These are phyloP conservation scores for Thelaira solivaga DNA, from an alignment of 2,888 invertebrate species.

Conservation along the genomic window DNA sequence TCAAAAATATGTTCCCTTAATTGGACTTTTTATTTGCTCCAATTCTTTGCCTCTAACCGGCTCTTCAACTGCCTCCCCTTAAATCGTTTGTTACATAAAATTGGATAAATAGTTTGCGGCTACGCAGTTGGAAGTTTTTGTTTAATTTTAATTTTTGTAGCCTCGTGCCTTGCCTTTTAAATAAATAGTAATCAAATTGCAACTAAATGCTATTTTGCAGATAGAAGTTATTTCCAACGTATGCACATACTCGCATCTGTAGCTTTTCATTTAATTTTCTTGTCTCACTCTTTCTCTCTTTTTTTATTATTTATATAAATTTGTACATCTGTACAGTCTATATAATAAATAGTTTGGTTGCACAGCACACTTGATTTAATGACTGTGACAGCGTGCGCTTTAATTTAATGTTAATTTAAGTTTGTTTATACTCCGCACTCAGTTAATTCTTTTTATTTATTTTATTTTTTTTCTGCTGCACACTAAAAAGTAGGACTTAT, in stretches of 20 bases:
- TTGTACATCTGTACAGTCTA: slow-evolving; percentile 38
- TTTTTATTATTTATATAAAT: slow-evolving; percentile 34
- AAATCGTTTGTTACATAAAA: not conserved
- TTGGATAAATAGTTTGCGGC: slow-evolving; percentile 12
- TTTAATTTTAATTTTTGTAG: slow-evolving; percentile 12
- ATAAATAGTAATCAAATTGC: slow-evolving; percentile 57
- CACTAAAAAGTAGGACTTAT: slow-evolving; percentile 44
- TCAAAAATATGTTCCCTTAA: not conserved
- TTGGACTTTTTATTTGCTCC: slow-evolving; percentile 32
- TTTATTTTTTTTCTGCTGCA: slow-evolving; percentile 5
- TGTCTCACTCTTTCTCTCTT: not conserved
- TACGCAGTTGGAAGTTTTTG: not conserved
- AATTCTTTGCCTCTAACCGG: slow-evolving; percentile 2
- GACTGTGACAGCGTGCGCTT: slow-evolving; percentile 62
- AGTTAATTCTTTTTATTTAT: slow-evolving; percentile 12
- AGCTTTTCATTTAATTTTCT: not conserved
- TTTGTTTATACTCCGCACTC: slow-evolving; percentile 49
- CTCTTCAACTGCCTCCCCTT: not conserved
- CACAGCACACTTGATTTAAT: slow-evolving; percentile 57
- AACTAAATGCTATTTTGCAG: slow-evolving; percentile 51
- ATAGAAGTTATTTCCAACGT: not conserved
- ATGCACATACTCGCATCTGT: no score
- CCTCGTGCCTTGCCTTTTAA: slow-evolving; percentile 52
- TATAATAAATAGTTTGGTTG: slow-evolving; percentile 25
- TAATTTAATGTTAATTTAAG: slow-evolving; percentile 61